Conservation (phyloP, 2,113 vertebrate species). For the Conger conger region DNA sequence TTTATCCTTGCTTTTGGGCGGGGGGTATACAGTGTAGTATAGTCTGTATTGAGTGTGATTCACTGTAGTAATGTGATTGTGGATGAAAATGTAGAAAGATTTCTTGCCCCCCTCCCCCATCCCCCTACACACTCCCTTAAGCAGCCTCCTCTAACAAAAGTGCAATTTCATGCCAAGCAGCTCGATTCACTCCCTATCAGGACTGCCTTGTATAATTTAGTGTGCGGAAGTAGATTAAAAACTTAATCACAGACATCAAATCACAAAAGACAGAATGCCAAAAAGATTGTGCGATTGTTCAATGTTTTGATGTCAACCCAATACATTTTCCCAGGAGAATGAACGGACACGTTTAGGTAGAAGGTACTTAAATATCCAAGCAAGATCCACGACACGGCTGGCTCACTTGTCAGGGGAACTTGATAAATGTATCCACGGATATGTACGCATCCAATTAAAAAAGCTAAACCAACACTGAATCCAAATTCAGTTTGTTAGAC, state of each 20-base stretch:
- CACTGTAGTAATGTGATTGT: slow-evolving; percentile 39
- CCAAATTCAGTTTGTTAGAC: background rate
- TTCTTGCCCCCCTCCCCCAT: slow-evolving; percentile 22
- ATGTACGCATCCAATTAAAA: background rate
- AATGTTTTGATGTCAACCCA: background rate
- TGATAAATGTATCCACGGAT: background rate
- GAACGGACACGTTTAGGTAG: background rate
- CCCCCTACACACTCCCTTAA: background rate
- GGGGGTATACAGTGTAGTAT: background rate
- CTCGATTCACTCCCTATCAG: slow-evolving; percentile 37
- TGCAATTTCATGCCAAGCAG: slow-evolving; percentile 57
- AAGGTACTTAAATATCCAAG: background rate
- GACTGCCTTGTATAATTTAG: slow-evolving; percentile 38
- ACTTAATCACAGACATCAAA: slow-evolving; percentile 33
- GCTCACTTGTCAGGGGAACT: background rate
- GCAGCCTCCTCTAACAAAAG: slow-evolving; percentile 51
- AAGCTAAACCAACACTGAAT: background rate
- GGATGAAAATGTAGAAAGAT: slow-evolving; percentile 47
- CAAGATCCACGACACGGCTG: background rate
- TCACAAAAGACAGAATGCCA: background rate
- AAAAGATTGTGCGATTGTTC: background rate
- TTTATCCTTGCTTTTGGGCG: background rate
- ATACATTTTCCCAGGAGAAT: background rate
- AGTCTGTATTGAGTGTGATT: slow-evolving; percentile 36
- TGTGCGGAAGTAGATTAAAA: slow-evolving; percentile 40